Conservation (phyloP, 1,140 invertebrate genomes). For the Pseudomyrmex dendroicus region DNA sequence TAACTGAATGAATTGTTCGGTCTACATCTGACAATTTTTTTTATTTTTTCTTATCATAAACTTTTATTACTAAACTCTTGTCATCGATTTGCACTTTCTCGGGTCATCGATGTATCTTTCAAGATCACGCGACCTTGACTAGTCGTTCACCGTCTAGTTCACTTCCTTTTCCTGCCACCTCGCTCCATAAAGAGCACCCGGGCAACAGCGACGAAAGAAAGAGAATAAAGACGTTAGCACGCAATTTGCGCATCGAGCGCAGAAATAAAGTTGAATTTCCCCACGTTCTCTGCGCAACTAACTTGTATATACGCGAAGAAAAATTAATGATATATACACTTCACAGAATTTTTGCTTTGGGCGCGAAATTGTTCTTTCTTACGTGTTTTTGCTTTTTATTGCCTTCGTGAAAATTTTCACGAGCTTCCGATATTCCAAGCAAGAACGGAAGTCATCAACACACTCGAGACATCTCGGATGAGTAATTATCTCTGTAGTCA, state of each 20-base stretch:
- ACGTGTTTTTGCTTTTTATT: background rate
- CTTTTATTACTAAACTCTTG: background rate
- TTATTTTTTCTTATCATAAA: background rate
- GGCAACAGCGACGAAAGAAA: constrained; percentile 64
- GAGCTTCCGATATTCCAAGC: constrained; percentile 20
- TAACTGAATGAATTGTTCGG: background rate
- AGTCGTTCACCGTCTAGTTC: constrained; percentile 68
- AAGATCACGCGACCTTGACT: constrained; percentile 60
- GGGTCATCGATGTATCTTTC: constrained; percentile 59
- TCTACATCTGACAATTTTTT: background rate
- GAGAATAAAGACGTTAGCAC: constrained; percentile 59
- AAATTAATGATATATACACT: too few species aligned
- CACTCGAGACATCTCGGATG: constrained; percentile 32
- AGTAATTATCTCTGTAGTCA: constrained; percentile 47
- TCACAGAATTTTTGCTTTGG: background rate
- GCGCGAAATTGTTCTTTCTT: too few species aligned
- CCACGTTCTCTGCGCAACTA: background rate
- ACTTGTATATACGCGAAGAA: too few species aligned
- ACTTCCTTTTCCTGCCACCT: constrained; percentile 73
- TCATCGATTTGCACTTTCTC: constrained; percentile 7
- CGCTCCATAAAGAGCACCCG: constrained; percentile 62
- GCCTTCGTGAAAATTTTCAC: background rate
- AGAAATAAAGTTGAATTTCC: background rate
- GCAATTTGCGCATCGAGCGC: constrained; percentile 6
- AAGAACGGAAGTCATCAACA: constrained; percentile 63